Evolutionary conservation across 1,140 invertebrate species (phyloP), one percentile per base, ranked within the genome.

Genomic region (Ceratina calcarata): DNA sequence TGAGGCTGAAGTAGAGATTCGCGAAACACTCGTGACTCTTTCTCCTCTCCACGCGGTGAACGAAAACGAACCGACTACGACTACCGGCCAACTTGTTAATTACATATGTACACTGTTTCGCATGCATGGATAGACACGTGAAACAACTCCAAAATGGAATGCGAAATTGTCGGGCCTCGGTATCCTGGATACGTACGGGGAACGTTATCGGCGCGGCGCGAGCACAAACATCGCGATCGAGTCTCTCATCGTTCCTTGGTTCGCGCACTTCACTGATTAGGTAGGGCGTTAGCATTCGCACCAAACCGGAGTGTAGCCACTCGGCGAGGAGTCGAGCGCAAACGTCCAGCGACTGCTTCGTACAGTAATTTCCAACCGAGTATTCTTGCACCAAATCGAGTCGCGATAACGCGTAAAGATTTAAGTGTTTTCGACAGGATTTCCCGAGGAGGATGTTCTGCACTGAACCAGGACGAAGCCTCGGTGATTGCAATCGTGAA

Each of bases 51-150:
- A 2, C 75, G 45, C 55, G 0, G 51, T 45, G 20, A 37, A 51
- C 69, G 49, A 78, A 60, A 70, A 37, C n/a, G 15, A 78, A 82
- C 8, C 58, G 55, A 64, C 58, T 76, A 80, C 27, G 61, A 55
- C 57, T 72, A 78, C 20, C 71, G 58, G 69, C 8, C 51, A 60
- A 72, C 22, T 82, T 27, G n/a, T 7, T 86, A 86, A 86, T 86
- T 85, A 86, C 80, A 85, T 86, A 86, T 86, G 73, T 86, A 83
- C 81, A 86, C 72, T 71, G 69, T 45, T 60, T 70, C 62, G 27
- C 55, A 57, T 71, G 75, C 67, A 68, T 65, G n/a, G 51, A 18
- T 13, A 75, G 70, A 70, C 22, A n/a, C 51, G 51, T 7, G 58
- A 81, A 58, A 85, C 67, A 60, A 49, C 15, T 57, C 32, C 20